Base-by-base conservation (phyloP, 2,113 vertebrate species). In the Trachemys scripta region DNA sequence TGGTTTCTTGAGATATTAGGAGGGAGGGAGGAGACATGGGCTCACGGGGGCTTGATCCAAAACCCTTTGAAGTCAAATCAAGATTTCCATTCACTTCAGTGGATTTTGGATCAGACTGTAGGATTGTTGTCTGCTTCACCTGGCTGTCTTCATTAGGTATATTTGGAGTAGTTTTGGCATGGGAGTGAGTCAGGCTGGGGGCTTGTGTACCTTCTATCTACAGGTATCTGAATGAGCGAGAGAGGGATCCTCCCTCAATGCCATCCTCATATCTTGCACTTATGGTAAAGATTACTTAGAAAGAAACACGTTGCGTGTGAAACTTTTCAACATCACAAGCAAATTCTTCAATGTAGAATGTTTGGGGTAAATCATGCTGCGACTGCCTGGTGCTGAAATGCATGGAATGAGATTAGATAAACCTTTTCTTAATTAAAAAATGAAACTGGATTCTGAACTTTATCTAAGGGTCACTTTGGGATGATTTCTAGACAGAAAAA, bases 381-480 rank as follows among this genome's bases (percentile, higher is more conserved):
- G 96, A 84, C 94, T 96, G 90, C 97, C 92, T 84, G 93, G 89
- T 19, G 22, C 38, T 94, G 95, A 97, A 97, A 97, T 94, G 95
- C 91, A 96, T 92, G 96, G 95, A 97, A 97, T 96, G 95, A 92
- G 95, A 97, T 94, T 96, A 95, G 80, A 94, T 59, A 96, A 97
- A 97, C 92, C 80, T 97, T 97, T 98, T 91, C 94, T 96, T 97
- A 97, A 96, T 97, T 96, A 97, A 95, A 97, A 97, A 97, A 97
- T 93, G 90, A 97, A 97, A 97, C 96, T 95, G 92, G 93, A 97
- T 95, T 97, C 96, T 98, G 98, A 98, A 98, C 97, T 98, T 98
- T 97, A 96, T 96, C 95, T 98, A 97, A 96, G 91, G 98, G 97
- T 98, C 97, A 94, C 97, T 98, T 96, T 96, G 97, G 98, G 98